Conservation (phyloP, 2,888 invertebrate species). For the Scaptomyza caliginosa region DNA sequence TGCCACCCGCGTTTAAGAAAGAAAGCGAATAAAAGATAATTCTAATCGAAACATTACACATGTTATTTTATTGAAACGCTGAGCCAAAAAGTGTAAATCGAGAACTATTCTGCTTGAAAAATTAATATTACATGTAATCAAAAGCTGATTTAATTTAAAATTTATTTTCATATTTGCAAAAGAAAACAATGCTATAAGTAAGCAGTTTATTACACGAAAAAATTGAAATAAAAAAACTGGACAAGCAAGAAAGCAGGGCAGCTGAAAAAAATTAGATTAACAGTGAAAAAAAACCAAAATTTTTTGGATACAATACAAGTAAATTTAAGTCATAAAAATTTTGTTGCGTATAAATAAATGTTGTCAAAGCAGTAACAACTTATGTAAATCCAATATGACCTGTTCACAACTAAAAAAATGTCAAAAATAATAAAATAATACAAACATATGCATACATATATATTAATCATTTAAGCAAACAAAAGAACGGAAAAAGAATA, state of each 20-base stretch:
- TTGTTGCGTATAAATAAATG: neutral
- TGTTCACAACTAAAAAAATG: conserved; percentile 14
- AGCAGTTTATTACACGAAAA: conserved; percentile 23
- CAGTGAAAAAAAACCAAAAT: conserved; percentile 13
- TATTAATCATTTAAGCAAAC: conserved; percentile 53
- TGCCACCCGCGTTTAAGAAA: conserved; percentile 22
- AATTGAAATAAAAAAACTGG: conserved; percentile 24
- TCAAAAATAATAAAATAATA: conserved; percentile 23
- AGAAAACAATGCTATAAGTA: conserved; percentile 6
- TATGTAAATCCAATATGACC: conserved; percentile 24
- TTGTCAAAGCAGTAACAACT: conserved; percentile 28
- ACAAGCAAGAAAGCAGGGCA: conserved; percentile 12
- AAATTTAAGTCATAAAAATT: conserved; percentile 26
- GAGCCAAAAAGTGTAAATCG: conserved; percentile 27
- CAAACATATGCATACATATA: neutral
- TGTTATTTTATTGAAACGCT: conserved; percentile 27
- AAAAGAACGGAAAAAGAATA: conserved; percentile 29
- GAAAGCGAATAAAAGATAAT: conserved; percentile 17
- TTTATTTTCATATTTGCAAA: conserved; percentile 29
- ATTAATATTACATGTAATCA: conserved; percentile 33
- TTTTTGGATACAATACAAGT: conserved; percentile 53
- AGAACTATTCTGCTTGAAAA: conserved; percentile 7
- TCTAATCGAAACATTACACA: conserved; percentile 6
- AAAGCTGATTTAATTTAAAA: conserved; percentile 49
- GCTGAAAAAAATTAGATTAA: conserved; percentile 7